Evolutionary conservation across 2,888 invertebrate species (phyloP).

Genomic region (Caenorhabditis sp.): DNA sequence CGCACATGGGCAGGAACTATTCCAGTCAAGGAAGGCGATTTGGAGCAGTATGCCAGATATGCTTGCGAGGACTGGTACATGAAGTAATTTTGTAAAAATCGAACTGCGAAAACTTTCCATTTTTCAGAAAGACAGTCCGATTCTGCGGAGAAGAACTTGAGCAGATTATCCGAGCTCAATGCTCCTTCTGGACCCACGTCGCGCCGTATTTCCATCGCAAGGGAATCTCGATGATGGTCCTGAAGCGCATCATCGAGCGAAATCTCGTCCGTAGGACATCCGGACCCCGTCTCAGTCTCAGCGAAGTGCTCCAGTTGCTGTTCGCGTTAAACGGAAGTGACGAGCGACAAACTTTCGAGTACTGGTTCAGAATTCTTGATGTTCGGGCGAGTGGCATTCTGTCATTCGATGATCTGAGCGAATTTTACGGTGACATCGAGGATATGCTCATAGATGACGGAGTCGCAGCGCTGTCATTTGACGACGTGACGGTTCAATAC

Average conservation of each 20-base stretch:
- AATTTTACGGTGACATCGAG: conserved; percentile 1
- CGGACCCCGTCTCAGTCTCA: not conserved
- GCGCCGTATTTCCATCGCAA: not conserved
- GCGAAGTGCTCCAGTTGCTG: conserved; percentile 1
- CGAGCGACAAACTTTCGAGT: not conserved
- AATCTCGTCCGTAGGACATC: not conserved
- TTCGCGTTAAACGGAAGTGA: conserved; percentile 5
- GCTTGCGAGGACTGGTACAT: not conserved
- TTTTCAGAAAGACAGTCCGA: not conserved
- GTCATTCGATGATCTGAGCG: not conserved
- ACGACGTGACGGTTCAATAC: not conserved
- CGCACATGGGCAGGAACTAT: not conserved
- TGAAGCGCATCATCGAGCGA: not conserved
- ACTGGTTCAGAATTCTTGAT: conserved; percentile 3
- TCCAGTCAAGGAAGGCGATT: not conserved
- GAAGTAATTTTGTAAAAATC: not conserved
- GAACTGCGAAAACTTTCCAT: not conserved
- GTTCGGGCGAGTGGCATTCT: not conserved
- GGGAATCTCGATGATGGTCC: not conserved
- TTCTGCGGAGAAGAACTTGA: not conserved
- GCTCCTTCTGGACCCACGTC: not conserved
- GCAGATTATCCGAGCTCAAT: not conserved
- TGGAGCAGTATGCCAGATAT: not conserved
- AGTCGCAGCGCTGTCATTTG: not conserved
- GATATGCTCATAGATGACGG: not conserved